Evolutionary conservation across 2,797 vertebrate genomes (phyloP).

Genomic region (Anniella stebbinsi): DNA sequence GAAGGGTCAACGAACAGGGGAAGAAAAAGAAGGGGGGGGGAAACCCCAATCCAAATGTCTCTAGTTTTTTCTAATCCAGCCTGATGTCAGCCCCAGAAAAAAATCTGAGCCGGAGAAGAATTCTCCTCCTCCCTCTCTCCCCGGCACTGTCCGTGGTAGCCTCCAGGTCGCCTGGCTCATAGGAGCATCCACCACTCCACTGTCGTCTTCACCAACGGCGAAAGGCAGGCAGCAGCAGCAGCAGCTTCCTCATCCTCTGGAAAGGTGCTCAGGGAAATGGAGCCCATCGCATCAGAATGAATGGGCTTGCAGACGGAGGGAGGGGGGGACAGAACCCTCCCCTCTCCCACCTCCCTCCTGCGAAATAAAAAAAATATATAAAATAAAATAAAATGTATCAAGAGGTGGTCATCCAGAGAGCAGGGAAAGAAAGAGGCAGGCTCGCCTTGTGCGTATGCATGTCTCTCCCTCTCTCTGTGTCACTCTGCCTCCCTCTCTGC

Average conservation of each 20-base stretch:
- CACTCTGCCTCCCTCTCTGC: constrained; percentile 68
- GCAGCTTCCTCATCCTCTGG: background rate
- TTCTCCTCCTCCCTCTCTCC: background rate
- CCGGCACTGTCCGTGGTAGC: background rate
- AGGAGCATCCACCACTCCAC: constrained; percentile 8
- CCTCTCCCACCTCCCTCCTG: constrained; percentile 38
- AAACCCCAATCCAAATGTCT: background rate
- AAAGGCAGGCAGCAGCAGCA: too few species aligned
- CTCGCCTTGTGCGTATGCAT: background rate
- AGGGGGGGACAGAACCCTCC: background rate
- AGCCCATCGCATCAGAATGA: constrained; percentile 54
- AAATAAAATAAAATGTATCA: background rate
- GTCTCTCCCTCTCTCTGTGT: background rate
- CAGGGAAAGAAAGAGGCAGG: constrained; percentile 60
- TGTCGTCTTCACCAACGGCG: background rate
- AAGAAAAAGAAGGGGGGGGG: background rate
- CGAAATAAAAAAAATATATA: constrained; percentile 17
- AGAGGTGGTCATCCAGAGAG: constrained; percentile 56
- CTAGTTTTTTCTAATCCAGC: constrained; percentile 11
- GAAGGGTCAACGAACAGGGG: too few species aligned
- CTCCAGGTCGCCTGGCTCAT: constrained; percentile 29
- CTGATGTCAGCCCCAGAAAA: background rate
- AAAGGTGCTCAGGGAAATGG: background rate
- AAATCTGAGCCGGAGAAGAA: background rate
- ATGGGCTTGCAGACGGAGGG: constrained; percentile 68